These are phyloP conservation scores for Drosophila antonietae DNA, from an alignment of 2,888 invertebrate species.

Conservation along the genomic window DNA sequence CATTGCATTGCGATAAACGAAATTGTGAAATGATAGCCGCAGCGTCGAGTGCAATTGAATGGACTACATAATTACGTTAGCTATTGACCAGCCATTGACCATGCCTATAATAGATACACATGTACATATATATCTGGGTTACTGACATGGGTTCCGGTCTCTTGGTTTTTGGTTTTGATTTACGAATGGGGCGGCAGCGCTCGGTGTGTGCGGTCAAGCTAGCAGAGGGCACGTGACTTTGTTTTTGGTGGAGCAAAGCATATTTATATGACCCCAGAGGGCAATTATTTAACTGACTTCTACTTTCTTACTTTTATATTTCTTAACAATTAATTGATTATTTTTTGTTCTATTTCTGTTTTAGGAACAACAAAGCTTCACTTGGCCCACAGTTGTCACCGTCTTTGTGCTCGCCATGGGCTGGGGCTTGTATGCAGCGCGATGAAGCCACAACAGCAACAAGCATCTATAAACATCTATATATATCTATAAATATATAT, in stretches of 20 bases:
- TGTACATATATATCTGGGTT: constrained; percentile 37
- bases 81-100: constrained; percentile 34
- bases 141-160: constrained; percentile 38
- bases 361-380: constrained; percentile 83
- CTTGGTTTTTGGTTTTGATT: constrained; percentile 45
- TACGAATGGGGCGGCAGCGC: constrained; percentile 22
- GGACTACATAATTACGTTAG: constrained; percentile 46
- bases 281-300: constrained; percentile 5
- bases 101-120: not conserved
- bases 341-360: constrained; percentile 38
- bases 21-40: constrained; percentile 24
- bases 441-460: constrained; percentile 73
- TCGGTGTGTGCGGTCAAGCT: constrained; percentile 9
- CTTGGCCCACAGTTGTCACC: constrained; percentile 85
- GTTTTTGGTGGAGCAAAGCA: constrained; percentile 21
- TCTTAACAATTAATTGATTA: not conserved
- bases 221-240: constrained; percentile 43
- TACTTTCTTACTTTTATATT: too few species aligned
- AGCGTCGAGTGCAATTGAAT: constrained; percentile 1
- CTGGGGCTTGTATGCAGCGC: constrained; percentile 84
- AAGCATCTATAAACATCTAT: constrained; percentile 21
- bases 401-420: constrained; percentile 85
- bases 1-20: constrained; percentile 25
- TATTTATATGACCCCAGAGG: constrained; percentile 48
- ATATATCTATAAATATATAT: constrained; percentile 5